Base-by-base conservation (phyloP, 2,888 invertebrate genomes). In the Sicus ferrugineus region DNA sequence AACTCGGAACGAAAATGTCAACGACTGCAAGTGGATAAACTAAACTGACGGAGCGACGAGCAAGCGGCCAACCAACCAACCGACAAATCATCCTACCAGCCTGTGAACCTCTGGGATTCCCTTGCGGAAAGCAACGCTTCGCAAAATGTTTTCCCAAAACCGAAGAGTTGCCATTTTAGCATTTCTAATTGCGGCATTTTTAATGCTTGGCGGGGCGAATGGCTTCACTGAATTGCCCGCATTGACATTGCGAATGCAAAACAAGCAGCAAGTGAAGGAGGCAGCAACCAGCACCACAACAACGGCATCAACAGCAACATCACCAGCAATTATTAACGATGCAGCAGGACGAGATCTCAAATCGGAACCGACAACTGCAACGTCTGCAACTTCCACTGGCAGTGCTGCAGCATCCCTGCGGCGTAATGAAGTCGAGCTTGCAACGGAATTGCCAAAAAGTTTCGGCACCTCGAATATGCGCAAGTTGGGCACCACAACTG, bases 131-230 rank as follows among this genome's bases (percentile, higher is more conserved):
- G 58, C 11, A 38, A 9, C 38, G 21, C 42, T n/a, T 6, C 50
- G 38, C 72, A 75, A 79, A 79, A 82, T 80, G 80, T 72, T 77
- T 72, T 58, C 73, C 65, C 75, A 74, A 74, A 69, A 73, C 42
- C 71, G 67, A 38, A 79, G 77, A 77, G 73, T 80, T 70, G 77
- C 74, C 74, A 77, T 80, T 77, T 77, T 80, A 71, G 76, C 76
- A 75, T 77, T 78, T 76, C 74, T 76, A 77, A 79, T 80, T 74
- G 74, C 75, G 71, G 67, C 72, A 69, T 70, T 72, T 70, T 65
- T 73, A 56, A 75, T 71, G 67, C 73, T 73, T 74, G 75, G 72
- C 69, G 70, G 68, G 48, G 70, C 68, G 56, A 69, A 69, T 54
- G 66, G 54, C 30, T 61, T 34, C 64, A 54, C 16, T 38, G 67